phyloP scores from a whole-genome alignment of 2,888 invertebrate species.

The Beris morrisii region DNA sequence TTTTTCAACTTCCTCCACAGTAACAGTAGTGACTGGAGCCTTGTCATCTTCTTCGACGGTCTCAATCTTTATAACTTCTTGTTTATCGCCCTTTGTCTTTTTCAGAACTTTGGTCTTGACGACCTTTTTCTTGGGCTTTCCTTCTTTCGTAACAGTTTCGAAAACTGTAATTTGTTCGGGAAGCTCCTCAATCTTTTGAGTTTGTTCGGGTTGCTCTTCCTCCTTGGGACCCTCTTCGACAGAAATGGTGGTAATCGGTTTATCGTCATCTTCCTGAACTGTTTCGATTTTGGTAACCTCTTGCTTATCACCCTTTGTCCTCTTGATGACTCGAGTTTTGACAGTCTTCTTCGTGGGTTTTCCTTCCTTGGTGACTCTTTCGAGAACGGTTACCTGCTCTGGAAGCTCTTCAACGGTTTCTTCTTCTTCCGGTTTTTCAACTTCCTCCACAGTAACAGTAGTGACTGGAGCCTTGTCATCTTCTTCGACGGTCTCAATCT shows the following conservation, averaged over 20 bases:
- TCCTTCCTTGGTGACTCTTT: constrained; percentile 41
- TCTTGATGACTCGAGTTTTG: constrained; percentile 49
- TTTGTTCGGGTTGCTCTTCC: constrained; percentile 33
- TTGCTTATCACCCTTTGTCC: constrained; percentile 49
- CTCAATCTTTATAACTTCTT: constrained; percentile 45
- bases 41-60: constrained; percentile 48
- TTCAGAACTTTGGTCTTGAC: constrained; percentile 47
- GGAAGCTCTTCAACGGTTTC: constrained; percentile 46
- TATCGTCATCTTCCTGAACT: constrained; percentile 51
- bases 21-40: constrained; percentile 47
- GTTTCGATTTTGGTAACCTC: constrained; percentile 54
- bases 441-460: constrained; percentile 50
- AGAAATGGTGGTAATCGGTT: constrained; percentile 49
- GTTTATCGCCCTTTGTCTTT: constrained; percentile 48
- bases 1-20: constrained; percentile 39
- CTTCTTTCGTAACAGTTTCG: constrained; percentile 46
- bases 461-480: constrained; percentile 43
- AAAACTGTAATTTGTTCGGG: constrained; percentile 39
- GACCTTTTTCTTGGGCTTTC: constrained; percentile 49
- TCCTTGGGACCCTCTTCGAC: constrained; percentile 44
- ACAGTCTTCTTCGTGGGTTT: constrained; percentile 46
- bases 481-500: constrained; percentile 40
- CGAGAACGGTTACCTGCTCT: constrained; percentile 42
- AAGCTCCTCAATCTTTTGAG: constrained; percentile 48
- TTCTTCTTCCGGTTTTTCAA: constrained; percentile 38